Percentiles rank a stretch among this genome's conserved stretches.
Evolutionary conservation across 2,113 vertebrate genomes (phyloP).

Genomic region (Forbesichthys papilliferus): DNA sequence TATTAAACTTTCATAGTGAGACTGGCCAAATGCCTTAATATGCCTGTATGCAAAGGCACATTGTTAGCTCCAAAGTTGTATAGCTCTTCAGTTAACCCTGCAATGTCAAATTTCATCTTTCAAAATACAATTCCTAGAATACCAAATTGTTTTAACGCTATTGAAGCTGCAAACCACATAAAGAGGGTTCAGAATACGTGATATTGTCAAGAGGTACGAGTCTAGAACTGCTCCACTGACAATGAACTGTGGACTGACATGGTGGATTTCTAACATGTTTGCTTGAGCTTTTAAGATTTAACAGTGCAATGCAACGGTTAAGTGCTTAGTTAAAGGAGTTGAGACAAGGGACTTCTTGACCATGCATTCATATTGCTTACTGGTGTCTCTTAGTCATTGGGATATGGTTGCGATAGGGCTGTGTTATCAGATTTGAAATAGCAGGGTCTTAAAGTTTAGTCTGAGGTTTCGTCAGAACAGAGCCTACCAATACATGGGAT

Average conservation of each 20-base stretch:
- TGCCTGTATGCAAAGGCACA: too few relatives aligned
- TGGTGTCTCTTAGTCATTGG: conserved; percentile 18
- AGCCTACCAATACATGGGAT: conserved; percentile 13
- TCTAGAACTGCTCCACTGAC: conserved; percentile 50
- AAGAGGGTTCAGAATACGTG: conserved; percentile 43
- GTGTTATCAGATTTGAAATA: conserved; percentile 29
- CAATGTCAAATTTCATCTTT: conserved; percentile 5
- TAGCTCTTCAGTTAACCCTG: neutral
- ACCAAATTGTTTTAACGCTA: conserved; percentile 27
- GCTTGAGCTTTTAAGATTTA: conserved; percentile 39
- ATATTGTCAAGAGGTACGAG: conserved; percentile 55
- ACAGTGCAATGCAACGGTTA: neutral
- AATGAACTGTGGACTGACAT: conserved; percentile 53
- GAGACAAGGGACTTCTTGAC: neutral
- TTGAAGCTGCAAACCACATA: conserved; percentile 47
- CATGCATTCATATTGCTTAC: neutral
- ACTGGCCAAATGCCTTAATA: neutral
- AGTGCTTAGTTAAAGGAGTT: conserved; percentile 13
- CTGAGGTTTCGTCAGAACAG: conserved; percentile 25
- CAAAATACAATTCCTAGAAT: conserved; percentile 26
- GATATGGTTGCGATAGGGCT: too few relatives aligned
- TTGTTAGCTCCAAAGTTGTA: too few relatives aligned
- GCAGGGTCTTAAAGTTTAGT: conserved; percentile 27
- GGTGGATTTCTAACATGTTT: conserved; percentile 35
- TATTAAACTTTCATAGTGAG: neutral